Percentiles rank a stretch among this genome's conserved stretches.
Evolutionary conservation across 35 echinoderm and acorn worm species (phyloP).

Genomic region (Lytechinus pictus): DNA sequence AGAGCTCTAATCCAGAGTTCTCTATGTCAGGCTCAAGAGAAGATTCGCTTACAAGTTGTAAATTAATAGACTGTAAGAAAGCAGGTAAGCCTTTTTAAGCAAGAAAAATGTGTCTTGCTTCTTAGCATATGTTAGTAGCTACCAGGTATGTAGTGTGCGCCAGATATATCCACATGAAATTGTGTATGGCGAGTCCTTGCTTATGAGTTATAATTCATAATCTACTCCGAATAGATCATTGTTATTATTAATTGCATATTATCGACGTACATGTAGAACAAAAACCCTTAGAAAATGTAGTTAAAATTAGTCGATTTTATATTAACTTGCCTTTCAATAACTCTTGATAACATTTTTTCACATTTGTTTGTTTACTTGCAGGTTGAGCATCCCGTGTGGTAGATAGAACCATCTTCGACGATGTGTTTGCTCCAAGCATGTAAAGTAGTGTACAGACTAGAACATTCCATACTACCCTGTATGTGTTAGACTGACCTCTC

Average conservation of each 20-base stretch:
- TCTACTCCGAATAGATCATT: neutral
- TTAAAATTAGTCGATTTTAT: neutral
- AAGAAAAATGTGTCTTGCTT: neutral
- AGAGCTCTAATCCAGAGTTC: conserved; percentile 53
- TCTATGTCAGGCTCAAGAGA: conserved; percentile 62
- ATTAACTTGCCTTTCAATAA: neutral
- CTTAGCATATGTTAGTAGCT: neutral
- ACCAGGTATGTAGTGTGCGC: neutral
- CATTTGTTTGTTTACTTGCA: neutral
- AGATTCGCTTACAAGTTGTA: conserved; percentile 65
- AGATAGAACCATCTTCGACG: conserved; percentile 17
- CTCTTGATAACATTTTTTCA: neutral
- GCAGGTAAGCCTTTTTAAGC: neutral
- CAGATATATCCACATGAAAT: neutral
- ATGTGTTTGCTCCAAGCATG: conserved; percentile 10
- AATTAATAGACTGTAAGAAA: conserved; percentile 70
- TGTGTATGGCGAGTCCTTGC: neutral
- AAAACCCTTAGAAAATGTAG: neutral
- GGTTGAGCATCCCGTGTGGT: neutral
- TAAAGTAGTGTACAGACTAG: neutral
- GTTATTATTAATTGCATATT: neutral
- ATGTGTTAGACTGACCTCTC: neutral
- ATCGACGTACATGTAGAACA: neutral
- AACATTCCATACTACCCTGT: neutral
- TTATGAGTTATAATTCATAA: neutral